These are phyloP conservation scores for Drosophila willistoni DNA, from an alignment of 1,140 invertebrate genomes.

Conservation along the genomic window DNA sequence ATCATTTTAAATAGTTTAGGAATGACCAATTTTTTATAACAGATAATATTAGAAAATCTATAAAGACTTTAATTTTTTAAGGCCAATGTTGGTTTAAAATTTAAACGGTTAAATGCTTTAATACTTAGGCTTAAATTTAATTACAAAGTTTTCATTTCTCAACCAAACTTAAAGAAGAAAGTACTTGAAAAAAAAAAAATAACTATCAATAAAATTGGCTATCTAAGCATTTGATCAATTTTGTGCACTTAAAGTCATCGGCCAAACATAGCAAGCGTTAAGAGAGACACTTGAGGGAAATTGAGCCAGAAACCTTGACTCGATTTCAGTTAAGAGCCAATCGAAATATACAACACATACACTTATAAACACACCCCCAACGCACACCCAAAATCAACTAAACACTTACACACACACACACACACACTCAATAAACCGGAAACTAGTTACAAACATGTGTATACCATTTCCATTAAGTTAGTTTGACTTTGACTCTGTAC, in stretches of 20 bases:
- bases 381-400: background rate
- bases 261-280: slow-evolving; percentile 37
- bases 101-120: too few relatives aligned
- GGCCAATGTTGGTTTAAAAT: too few relatives aligned
- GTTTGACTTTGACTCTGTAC: background rate
- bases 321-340: slow-evolving; percentile 35
- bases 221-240: slow-evolving; percentile 7
- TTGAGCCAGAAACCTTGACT: slow-evolving; percentile 26
- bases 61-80: too few relatives aligned
- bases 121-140: background rate
- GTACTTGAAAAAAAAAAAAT: background rate
- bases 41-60: too few relatives aligned
- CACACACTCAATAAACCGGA: slow-evolving; percentile 23
- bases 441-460: slow-evolving; percentile 36
- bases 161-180: background rate
- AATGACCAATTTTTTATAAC: too few relatives aligned
- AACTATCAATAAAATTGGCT: slow-evolving; percentile 13
- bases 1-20: too few relatives aligned
- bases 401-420: background rate
- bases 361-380: slow-evolving; percentile 8
- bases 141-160: background rate
- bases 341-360: slow-evolving; percentile 14
- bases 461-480: slow-evolving; percentile 5
- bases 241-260: slow-evolving; percentile 24
- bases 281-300: slow-evolving; percentile 30